These are phyloP conservation scores for Hirtodrosophila trivittata DNA, from an alignment of 2,888 invertebrate genomes.

Conservation along the genomic window DNA sequence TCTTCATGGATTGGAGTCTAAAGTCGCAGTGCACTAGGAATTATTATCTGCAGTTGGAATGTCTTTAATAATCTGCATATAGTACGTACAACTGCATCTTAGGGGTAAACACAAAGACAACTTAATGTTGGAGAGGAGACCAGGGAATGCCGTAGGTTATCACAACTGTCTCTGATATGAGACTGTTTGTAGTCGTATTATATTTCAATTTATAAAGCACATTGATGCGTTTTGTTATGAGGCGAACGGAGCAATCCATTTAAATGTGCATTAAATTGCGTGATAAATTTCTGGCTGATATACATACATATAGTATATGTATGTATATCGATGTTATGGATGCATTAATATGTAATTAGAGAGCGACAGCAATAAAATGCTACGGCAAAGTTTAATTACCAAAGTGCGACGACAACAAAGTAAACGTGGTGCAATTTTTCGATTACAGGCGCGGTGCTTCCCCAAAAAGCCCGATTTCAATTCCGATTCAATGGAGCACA, in stretches of 20 bases:
- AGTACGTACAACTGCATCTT: slow-evolving; percentile 17
- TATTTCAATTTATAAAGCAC: slow-evolving; percentile 47
- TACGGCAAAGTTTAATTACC: slow-evolving; percentile 68
- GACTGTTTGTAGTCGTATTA: slow-evolving; percentile 20
- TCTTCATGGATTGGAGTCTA: slow-evolving; percentile 12
- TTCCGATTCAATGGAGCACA: slow-evolving; percentile 49
- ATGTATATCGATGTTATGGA: slow-evolving; percentile 11
- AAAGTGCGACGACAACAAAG: slow-evolving; percentile 53
- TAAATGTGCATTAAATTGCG: slow-evolving; percentile 72
- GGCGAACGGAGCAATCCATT: slow-evolving; percentile 19
- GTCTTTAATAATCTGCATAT: slow-evolving; percentile 15
- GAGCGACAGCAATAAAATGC: slow-evolving; percentile 51
- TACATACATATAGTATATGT: slow-evolving; percentile 1
- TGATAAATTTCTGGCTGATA: slow-evolving; percentile 54
- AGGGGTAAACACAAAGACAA: neutral
- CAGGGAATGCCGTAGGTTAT: slow-evolving; percentile 37
- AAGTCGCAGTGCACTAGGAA: slow-evolving; percentile 36
- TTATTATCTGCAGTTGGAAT: slow-evolving; percentile 14
- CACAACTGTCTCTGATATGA: slow-evolving; percentile 14
- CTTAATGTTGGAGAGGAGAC: slow-evolving; percentile 6
- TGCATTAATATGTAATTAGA: slow-evolving; percentile 63
- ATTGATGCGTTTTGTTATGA: slow-evolving; percentile 21
- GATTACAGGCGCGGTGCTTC: slow-evolving; percentile 52
- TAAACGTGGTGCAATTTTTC: slow-evolving; percentile 50
- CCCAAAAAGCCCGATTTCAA: slow-evolving; percentile 35